Base-by-base conservation (phyloP, 2,797 vertebrate genomes). In the Nasua narica region DNA sequence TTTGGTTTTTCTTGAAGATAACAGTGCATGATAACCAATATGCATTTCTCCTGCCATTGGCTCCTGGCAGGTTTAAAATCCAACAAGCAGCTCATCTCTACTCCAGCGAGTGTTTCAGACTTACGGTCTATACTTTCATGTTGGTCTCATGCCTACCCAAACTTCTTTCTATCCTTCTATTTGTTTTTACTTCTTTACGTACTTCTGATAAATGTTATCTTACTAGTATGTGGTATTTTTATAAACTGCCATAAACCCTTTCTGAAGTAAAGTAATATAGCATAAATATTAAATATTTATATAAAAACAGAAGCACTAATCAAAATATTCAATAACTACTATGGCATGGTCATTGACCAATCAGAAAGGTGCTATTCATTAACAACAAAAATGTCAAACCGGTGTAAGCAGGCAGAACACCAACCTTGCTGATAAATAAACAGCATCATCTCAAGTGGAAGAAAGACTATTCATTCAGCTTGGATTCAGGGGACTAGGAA, bases 231-330 rank as follows among this genome's bases (percentile, higher is more conserved):
- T 48, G 5, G 8, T 43, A 29, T 74, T 46, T 93, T 82, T 74
- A 76, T 48, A 95, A 79, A 91, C 3, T 5, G 1, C 27, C 46
- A 92, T 94, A 95, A 97, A 97, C n/a, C 21, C 1, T 40, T 21
- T 89, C 29, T 82, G 6, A 88, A 89, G 67, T 91, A 92, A 62
- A 54, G 3, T 21, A 70, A 32, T 3, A 3, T n/a, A 48, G 23
- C 37, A 89, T 23, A 91, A 94, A 94, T 62, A 67, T 37, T 87
- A 88, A 78, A 77, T 40, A 35, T 65, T 91, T 95, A 79, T 32
- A 76, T 77, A 56, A 79, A 93, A 94, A 67, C 18, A 95, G 43
- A 67, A 90, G 3, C 35, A 92, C 65, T 90, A 35, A 87, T 5
- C 7, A 96, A 21, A 1, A 96, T 93, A 93, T 62, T 62, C 74